Evolutionary conservation across 2,113 vertebrate genomes (phyloP).

Genomic region (Bubo bubo): DNA sequence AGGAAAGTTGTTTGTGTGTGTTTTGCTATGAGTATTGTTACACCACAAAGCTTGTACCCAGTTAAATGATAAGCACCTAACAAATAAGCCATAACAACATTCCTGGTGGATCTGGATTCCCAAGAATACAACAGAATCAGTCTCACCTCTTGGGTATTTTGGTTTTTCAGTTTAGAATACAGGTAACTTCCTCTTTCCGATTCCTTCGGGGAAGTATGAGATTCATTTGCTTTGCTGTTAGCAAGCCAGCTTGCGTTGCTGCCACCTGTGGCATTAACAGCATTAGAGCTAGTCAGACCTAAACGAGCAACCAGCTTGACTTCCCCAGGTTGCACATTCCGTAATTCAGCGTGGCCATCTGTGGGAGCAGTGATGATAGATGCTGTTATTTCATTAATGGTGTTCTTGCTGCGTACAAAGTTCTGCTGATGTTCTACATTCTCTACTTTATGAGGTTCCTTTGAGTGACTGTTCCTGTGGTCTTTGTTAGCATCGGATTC

Average conservation of each 20-base stretch:
- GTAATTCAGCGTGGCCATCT: slow-evolving; percentile 48
- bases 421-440: slow-evolving; percentile 54
- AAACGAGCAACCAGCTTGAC: background rate
- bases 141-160: slow-evolving; percentile 76
- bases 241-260: background rate
- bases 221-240: slow-evolving; percentile 52
- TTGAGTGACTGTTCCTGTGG: slow-evolving; percentile 32
- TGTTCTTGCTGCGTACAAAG: slow-evolving; percentile 66
- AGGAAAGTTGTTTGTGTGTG: background rate
- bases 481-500: slow-evolving; percentile 60
- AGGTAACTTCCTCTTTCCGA: slow-evolving; percentile 51
- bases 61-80: background rate
- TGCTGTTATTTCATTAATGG: slow-evolving; percentile 29
- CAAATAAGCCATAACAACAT: background rate
- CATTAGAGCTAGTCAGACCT: slow-evolving; percentile 7
- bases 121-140: background rate
- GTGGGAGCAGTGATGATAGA: background rate
- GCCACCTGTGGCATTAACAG: slow-evolving; percentile 34
- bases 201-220: slow-evolving; percentile 24
- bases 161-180: slow-evolving; percentile 68
- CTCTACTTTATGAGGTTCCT: slow-evolving; percentile 69
- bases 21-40: fast-evolving
- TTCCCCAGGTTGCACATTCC: slow-evolving; percentile 51
- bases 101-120: background rate
- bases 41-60: background rate